Conservation (phyloP, 1,140 invertebrate genomes). For the Heliconius hewitsoni region DNA sequence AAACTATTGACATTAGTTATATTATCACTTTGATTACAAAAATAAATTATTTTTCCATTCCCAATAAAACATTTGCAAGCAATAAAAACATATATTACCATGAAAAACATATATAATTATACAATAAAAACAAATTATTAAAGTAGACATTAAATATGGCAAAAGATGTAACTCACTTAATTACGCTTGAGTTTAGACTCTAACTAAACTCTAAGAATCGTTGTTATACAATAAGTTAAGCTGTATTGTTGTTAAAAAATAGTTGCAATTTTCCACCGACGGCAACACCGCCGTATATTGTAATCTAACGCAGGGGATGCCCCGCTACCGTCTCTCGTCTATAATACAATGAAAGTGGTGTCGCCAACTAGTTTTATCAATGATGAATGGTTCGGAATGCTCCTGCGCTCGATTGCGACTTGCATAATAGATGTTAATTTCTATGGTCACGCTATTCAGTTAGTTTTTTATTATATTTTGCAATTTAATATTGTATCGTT, state of each 20-base stretch:
- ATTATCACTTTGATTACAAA: too few relatives aligned
- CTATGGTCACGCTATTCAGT: constrained; percentile 24
- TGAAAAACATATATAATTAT: too few relatives aligned
- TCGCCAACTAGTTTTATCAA: constrained; percentile 64
- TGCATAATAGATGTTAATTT: constrained; percentile 33
- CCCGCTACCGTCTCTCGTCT: constrained; percentile 12
- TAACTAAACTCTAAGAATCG: too few relatives aligned
- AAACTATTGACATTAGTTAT: too few relatives aligned
- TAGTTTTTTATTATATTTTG: constrained; percentile 23
- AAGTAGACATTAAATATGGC: too few relatives aligned
- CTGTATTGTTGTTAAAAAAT: not conserved
- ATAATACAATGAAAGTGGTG: constrained; percentile 54
- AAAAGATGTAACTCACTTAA: too few relatives aligned
- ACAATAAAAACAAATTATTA: too few relatives aligned
- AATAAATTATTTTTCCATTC: too few relatives aligned
- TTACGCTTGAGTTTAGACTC: too few relatives aligned
- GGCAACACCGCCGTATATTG: constrained; percentile 6
- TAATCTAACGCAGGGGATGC: constrained; percentile 28
- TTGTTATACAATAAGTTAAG: too few relatives aligned
- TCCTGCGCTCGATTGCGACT: constrained; percentile 36
- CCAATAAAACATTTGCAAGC: too few relatives aligned
- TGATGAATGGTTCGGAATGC: constrained; percentile 51
- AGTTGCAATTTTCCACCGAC: constrained; percentile 1
- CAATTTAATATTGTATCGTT: constrained; percentile 8
- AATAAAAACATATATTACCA: too few relatives aligned